Evolutionary conservation across 2,888 invertebrate species (phyloP).

Genomic region (Zootermopsis nevadensis): DNA sequence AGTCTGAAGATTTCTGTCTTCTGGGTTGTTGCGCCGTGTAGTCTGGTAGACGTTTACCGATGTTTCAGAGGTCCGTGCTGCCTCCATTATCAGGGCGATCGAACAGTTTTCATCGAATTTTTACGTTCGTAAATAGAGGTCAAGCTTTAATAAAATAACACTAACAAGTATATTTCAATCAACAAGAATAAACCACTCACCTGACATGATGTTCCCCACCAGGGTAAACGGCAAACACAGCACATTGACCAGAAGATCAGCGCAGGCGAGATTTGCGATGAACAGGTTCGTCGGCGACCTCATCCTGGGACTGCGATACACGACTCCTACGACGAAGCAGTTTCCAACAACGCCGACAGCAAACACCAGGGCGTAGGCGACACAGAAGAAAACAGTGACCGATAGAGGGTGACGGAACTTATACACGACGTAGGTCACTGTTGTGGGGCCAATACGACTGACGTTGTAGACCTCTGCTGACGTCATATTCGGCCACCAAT

Average conservation of each 20-base stretch:
- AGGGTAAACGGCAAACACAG: conserved; percentile 70
- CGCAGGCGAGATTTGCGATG: conserved; percentile 69
- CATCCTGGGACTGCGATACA: conserved; percentile 61
- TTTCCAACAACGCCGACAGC: conserved; percentile 63
- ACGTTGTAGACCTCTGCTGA: not conserved
- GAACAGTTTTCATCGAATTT: no score
- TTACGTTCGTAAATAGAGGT: no score
- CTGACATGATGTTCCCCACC: conserved; percentile 67
- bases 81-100: no score
- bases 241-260: conserved; percentile 69
- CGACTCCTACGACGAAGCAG: conserved; percentile 62
- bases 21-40: no score
- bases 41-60: no score
- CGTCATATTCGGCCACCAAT: conserved; percentile 16
- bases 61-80: no score
- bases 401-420: conserved; percentile 42
- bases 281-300: conserved; percentile 68
- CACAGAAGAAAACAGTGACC: conserved; percentile 55
- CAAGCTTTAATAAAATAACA: no score
- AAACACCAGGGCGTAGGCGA: conserved; percentile 53
- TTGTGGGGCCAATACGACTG: not conserved
- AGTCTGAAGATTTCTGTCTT: no score
- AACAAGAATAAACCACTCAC: conserved; percentile 59
- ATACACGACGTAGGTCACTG: not conserved
- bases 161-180: no score